phyloP scores from a whole-genome alignment of 2,113 vertebrate genomes.

The Cepphus grylle region DNA sequence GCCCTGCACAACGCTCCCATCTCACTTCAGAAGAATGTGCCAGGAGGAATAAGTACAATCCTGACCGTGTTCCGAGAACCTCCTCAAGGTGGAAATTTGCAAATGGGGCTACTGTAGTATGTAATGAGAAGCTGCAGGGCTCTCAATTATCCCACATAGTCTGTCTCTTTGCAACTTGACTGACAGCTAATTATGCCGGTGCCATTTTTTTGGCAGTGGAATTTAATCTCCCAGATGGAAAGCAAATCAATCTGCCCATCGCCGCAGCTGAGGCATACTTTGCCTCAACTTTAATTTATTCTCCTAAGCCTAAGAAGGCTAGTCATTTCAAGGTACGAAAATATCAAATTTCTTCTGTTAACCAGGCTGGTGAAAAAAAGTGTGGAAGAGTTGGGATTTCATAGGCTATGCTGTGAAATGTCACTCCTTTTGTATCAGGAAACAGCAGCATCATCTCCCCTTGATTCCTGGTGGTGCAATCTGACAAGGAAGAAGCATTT shows the following conservation, averaged over 20 bases:
- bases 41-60: neutral
- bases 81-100: conserved; percentile 64
- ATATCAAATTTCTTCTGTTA: conserved; percentile 79
- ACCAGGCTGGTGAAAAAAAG: conserved; percentile 63
- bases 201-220: conserved; percentile 78
- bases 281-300: conserved; percentile 90
- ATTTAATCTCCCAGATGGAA: conserved; percentile 93
- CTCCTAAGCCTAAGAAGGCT: conserved; percentile 84
- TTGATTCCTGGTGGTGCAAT: conserved; percentile 36
- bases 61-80: conserved; percentile 11
- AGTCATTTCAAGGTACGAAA: conserved; percentile 81
- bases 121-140: conserved; percentile 77
- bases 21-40: conserved; percentile 29
- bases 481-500: conserved; percentile 18
- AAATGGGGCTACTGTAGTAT: conserved; percentile 65
- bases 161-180: conserved; percentile 70
- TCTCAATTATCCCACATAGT: conserved; percentile 74
- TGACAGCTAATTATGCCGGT: conserved; percentile 85
- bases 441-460: conserved; percentile 35
- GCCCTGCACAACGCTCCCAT: neutral
- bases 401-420: neutral
- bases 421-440: neutral
- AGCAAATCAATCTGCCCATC: conserved; percentile 89
- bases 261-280: conserved; percentile 83
- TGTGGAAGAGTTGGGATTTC: conserved; percentile 47